Percentiles rank a stretch among this genome's conserved stretches.
These are phyloP conservation scores for Acrossocheilus fasciatus DNA, from an alignment of 2,797 vertebrate genomes.

Conservation along the genomic window DNA sequence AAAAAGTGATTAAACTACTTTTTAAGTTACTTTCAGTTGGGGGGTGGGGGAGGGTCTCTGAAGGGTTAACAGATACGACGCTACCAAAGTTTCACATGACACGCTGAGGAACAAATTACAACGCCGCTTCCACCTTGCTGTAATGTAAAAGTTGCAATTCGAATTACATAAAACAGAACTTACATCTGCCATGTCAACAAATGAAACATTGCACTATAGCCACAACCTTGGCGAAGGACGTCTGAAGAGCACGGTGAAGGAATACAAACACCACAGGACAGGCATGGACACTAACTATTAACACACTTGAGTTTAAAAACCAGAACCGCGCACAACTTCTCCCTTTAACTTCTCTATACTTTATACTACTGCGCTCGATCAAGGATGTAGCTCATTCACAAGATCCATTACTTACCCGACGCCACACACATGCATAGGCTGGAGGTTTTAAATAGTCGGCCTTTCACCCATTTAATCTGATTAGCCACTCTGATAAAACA, in stretches of 20 bases:
- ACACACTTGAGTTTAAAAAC: background rate
- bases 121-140: background rate
- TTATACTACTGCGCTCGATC: background rate
- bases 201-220: background rate
- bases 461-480: constrained; percentile 60
- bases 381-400: constrained; percentile 4
- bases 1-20: background rate
- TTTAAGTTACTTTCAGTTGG: background rate
- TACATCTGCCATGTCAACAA: background rate
- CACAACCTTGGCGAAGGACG: constrained; percentile 19
- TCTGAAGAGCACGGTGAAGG: constrained; percentile 27
- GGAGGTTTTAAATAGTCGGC: constrained; percentile 55
- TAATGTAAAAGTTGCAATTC: background rate
- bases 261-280: background rate
- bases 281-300: background rate
- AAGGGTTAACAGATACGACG: background rate
- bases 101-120: constrained; percentile 15
- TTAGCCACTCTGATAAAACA: constrained; percentile 54
- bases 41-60: background rate
- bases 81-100: constrained; percentile 27
- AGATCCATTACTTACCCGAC: background rate
- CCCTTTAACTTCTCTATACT: background rate
- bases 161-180: background rate
- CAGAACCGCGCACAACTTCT: background rate
- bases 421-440: constrained; percentile 1